Conservation (phyloP, 2,797 vertebrate species). For the Telmatherina bonti region DNA sequence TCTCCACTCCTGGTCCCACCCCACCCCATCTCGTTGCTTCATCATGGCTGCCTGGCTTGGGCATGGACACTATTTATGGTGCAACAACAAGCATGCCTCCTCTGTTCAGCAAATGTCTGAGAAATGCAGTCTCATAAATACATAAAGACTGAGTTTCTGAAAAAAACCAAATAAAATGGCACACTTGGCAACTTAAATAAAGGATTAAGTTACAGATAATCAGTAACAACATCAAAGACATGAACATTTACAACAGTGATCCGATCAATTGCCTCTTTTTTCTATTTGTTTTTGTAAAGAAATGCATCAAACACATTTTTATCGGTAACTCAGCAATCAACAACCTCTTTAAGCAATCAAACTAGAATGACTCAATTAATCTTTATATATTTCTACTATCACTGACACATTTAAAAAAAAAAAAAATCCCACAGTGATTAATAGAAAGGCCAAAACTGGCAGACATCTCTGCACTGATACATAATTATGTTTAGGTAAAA, state of each 20-base stretch:
- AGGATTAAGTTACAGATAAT: not conserved
- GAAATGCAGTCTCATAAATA: conserved; percentile 51
- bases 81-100: conserved; percentile 39
- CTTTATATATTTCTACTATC: not conserved
- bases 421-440: not conserved
- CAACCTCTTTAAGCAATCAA: not conserved
- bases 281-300: no score
- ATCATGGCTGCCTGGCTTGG: conserved; percentile 63
- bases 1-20: conserved; percentile 21
- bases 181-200: not conserved
- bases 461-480: not conserved
- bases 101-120: conserved; percentile 64
- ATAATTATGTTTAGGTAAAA: not conserved
- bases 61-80: conserved; percentile 67
- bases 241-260: not conserved
- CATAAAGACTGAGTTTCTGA: conserved; percentile 1
- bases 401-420: not conserved
- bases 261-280: not conserved
- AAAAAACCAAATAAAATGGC: not conserved
- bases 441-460: no score
- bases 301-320: no score
- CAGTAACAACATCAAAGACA: not conserved
- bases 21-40: conserved; percentile 51
- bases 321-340: not conserved
- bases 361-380: not conserved